phyloP scores from a whole-genome alignment of 1,140 invertebrate species.

The Mamestra configurata region DNA sequence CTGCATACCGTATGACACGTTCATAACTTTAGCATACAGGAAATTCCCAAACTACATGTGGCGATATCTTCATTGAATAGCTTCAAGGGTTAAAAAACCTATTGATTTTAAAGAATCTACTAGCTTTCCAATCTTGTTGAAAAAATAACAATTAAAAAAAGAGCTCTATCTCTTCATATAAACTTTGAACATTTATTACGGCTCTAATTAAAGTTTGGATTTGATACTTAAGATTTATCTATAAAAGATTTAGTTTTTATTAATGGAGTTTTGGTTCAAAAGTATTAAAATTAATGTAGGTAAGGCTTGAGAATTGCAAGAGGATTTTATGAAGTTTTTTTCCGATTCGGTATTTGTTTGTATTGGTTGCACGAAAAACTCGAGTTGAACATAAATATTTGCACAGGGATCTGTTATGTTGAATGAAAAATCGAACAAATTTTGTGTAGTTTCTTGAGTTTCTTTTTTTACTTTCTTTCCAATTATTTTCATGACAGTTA shows the following conservation, averaged over 20 bases:
- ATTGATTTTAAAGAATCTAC: too few species aligned
- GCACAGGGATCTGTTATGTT: neutral
- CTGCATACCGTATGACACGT: too few species aligned
- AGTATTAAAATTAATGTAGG: neutral
- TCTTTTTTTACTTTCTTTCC: too few species aligned
- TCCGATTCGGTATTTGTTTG: neutral
- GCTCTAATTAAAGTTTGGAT: constrained; percentile 41
- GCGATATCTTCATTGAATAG: too few species aligned
- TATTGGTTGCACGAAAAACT: neutral
- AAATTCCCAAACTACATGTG: too few species aligned
- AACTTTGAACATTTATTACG: constrained; percentile 41
- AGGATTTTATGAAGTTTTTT: neutral
- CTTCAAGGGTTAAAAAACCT: too few species aligned
- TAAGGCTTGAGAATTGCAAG: neutral
- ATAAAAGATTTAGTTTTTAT: constrained; percentile 44
- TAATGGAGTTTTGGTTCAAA: constrained; percentile 6
- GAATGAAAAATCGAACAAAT: too few species aligned
- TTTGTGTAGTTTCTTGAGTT: too few species aligned
- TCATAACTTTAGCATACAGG: too few species aligned
- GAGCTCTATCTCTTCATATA: neutral
- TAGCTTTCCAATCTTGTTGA: neutral
- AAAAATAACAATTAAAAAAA: constrained; percentile 13
- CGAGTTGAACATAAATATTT: neutral
- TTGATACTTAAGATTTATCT: constrained; percentile 43
- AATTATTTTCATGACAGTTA: too few species aligned